phyloP scores from a whole-genome alignment of 2,113 vertebrate species.

The Datnioides undecimradiatus region DNA sequence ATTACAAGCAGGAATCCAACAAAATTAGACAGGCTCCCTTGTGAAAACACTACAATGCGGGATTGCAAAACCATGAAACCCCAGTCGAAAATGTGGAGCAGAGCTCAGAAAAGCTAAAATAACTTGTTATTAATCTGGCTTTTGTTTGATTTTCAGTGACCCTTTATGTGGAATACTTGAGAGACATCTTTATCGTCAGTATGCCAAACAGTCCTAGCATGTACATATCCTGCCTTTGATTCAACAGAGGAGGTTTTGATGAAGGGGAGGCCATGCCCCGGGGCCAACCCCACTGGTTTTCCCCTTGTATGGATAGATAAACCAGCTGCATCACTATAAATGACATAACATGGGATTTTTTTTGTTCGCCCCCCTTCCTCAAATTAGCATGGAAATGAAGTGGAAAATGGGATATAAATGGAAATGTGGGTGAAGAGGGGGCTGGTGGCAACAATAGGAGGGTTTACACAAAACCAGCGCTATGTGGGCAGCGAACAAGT shows the following conservation, averaged over 20 bases:
- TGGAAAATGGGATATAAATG: slow-evolving; percentile 81
- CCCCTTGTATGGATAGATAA: slow-evolving; percentile 61
- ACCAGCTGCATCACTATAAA: slow-evolving; percentile 80
- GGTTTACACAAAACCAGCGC: slow-evolving; percentile 74
- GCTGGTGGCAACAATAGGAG: slow-evolving; percentile 73
- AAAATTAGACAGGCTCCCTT: slow-evolving; percentile 66
- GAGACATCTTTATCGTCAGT: slow-evolving; percentile 48
- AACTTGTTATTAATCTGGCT: slow-evolving; percentile 45
- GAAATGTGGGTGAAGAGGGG: slow-evolving; percentile 76
- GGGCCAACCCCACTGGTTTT: slow-evolving; percentile 54
- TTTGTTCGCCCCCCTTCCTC: slow-evolving; percentile 32
- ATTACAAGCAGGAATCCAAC: slow-evolving; percentile 73
- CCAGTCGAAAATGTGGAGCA: slow-evolving; percentile 27
- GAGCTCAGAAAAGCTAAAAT: slow-evolving; percentile 53
- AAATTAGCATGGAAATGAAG: slow-evolving; percentile 83
- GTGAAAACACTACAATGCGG: slow-evolving; percentile 61
- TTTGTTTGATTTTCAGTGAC: slow-evolving; percentile 30
- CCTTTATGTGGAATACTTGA: slow-evolving; percentile 31
- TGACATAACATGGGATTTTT: slow-evolving; percentile 76
- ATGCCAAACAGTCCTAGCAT: slow-evolving; percentile 42
- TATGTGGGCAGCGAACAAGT: slow-evolving; percentile 51
- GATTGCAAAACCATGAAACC: slow-evolving; percentile 55
- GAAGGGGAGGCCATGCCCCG: slow-evolving; percentile 36
- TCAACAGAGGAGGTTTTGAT: slow-evolving; percentile 67
- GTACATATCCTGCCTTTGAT: slow-evolving; percentile 58